These are phyloP conservation scores for Sebastes glaucus DNA, from an alignment of 2,797 vertebrate species.

Conservation along the genomic window DNA sequence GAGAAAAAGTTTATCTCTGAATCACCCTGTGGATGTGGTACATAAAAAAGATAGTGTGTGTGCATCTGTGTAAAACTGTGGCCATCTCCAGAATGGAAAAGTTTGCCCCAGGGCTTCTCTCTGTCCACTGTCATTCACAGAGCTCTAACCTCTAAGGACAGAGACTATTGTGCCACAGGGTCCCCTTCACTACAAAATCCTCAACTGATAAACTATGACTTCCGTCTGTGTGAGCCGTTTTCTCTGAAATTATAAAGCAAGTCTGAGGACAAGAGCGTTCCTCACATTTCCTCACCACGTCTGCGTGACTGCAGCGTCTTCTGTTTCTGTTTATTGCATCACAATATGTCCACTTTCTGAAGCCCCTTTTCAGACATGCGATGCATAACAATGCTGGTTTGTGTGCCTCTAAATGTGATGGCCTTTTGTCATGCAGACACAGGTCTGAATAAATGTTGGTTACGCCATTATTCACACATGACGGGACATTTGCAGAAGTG, in stretches of 20 bases:
- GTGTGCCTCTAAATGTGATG: background rate
- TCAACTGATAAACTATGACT: conserved; percentile 35
- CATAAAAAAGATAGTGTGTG: background rate
- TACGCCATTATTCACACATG: background rate
- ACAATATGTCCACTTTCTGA: background rate
- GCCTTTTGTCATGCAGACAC: background rate
- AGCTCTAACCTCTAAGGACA: conserved; percentile 54
- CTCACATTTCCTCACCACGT: background rate
- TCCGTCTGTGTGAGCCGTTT: conserved; percentile 12
- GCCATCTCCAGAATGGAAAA: conserved; percentile 19
- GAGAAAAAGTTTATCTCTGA: conserved; percentile 19
- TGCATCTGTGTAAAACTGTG: conserved; percentile 14
- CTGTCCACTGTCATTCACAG: conserved; percentile 53
- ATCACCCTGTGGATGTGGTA: conserved; percentile 25
- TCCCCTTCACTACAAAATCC: conserved; percentile 15
- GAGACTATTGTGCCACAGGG: conserved; percentile 21
- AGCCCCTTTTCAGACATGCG: background rate
- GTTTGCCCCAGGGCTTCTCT: conserved; percentile 40
- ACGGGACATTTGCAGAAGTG: background rate
- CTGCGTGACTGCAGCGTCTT: background rate
- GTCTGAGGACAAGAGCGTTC: background rate
- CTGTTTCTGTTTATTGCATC: background rate
- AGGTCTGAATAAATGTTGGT: background rate
- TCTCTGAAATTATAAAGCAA: conserved; percentile 1
- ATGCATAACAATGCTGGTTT: background rate